Base-by-base conservation (phyloP, 2,888 invertebrate genomes). In the Cybosia mesomella region DNA sequence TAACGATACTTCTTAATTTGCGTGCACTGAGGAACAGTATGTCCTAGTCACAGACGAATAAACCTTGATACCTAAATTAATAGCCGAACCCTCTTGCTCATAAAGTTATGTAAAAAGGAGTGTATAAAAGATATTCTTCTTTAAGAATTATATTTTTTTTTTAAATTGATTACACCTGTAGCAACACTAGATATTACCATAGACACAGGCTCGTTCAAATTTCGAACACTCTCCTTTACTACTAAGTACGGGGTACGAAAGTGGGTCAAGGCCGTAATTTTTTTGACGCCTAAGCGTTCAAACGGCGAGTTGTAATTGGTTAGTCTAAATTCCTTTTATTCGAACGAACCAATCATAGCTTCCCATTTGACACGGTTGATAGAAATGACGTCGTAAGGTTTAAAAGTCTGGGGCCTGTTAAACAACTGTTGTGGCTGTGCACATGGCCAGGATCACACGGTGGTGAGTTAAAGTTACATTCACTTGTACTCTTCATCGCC, bases 401-500 rank as follows among this genome's bases (percentile, higher is more conserved):
- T 55, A 55, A 36, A 15, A 36, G 63, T 64, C 64, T 11, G 53
- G 64, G 57, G 36, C 39, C 13, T 28, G 24, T 36, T 32, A n/a
- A 53, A 58, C 61, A 43, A 63, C 81, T 72, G 70, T 64, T 58
- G 62, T 68, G 77, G 74, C 71, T 68, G 77, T 74, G 79, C 74
- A 70, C 69, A 61, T 34, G 68, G 75, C 78, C 81, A 74, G 70
- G 76, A 71, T 74, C 73, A 72, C 77, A 72, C 68, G 69, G 65
- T 62, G 68, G 65, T 69, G 69, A 54, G 65, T 21, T 62, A 64
- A 34, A 22, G 62, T 49, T 54, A 39, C n/a, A 22, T 83, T 90
- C 90, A 91, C 87, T 96, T 95, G 86, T 96, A 96, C 81, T 96
- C 96, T 73, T 96, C 97, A 43, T 96, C 97, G 22, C 94, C 96